phyloP scores from a whole-genome alignment of 1,140 invertebrate genomes.

The Scaptodrosophila lebanonensis region DNA sequence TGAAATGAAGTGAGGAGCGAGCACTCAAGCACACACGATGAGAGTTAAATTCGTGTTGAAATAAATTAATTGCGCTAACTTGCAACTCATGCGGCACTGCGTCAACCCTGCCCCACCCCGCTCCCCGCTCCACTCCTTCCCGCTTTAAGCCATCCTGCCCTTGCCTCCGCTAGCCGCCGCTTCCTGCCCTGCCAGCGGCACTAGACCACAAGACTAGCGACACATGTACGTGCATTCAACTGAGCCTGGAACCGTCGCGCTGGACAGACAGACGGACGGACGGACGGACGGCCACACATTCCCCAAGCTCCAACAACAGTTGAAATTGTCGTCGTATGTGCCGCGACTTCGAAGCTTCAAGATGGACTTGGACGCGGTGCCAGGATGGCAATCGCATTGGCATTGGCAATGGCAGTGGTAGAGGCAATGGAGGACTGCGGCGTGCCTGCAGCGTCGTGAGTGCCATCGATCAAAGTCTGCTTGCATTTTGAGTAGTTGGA shows the following conservation, averaged over 20 bases:
- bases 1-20: constrained; percentile 35
- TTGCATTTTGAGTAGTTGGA: constrained; percentile 59
- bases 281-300: background rate
- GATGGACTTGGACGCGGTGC: too few species aligned
- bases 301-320: constrained; percentile 13
- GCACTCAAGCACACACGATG: constrained; percentile 54
- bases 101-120: constrained; percentile 7
- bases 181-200: constrained; percentile 1
- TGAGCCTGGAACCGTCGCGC: too few species aligned
- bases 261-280: too few species aligned
- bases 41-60: constrained; percentile 75
- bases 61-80: constrained; percentile 76
- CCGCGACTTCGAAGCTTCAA: constrained; percentile 18
- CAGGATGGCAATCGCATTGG: too few species aligned
- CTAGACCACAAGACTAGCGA: constrained; percentile 55
- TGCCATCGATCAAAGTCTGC: constrained; percentile 73
- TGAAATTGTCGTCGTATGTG: constrained; percentile 59
- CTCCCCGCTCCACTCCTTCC: background rate
- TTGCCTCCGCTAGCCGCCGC: background rate
- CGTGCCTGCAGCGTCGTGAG: constrained; percentile 66
- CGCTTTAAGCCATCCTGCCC: background rate
- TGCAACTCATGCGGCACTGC: constrained; percentile 69
- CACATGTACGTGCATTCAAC: too few species aligned
- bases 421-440: background rate
- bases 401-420: background rate